Base-by-base conservation (phyloP, 2,888 invertebrate genomes). In the Scaptomyza polygonia region DNA sequence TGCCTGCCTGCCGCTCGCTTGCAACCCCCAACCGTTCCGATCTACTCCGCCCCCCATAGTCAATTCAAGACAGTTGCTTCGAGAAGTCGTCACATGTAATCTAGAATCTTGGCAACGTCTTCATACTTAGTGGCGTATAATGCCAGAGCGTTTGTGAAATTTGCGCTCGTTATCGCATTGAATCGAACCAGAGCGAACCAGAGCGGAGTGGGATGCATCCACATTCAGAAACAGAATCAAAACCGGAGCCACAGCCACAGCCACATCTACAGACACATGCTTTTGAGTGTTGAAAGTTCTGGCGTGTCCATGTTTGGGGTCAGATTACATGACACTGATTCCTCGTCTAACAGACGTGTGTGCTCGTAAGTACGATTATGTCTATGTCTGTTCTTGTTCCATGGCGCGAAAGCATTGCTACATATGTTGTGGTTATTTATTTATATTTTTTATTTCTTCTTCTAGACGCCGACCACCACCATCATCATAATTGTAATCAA, bases 251-350 rank as follows among this genome's bases (percentile, higher is more conserved):
- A n/a, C n/a, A n/a, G n/a, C n/a, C 12, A 27, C 32, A 56, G 32
- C 39, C 30, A 14, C 55, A 58, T 58, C 54, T 43, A 49, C 36
- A 64, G 63, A 71, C 58, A 56, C 55, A 66, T 58, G 49, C 48
- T 84, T 59, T 67, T 54, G 85, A 85, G 82, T 87, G 82, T 87
- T 82, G 82, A 82, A 82, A 82, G 85, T 79, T 87, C 85, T 82
- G 87, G 87, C 82, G 85, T 82, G 82, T 82, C 82, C 82, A 82
- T 87, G 82, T 87, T 86, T 85, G 82, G 79, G 82, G 82, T 82
- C 82, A 82, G 82, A 82, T 82, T 82, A 87, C 82, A 85, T 82
- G 82, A 85, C 87, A 82, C 82, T 86, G 87, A 82, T 82, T 87
- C 79, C 59, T 59, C 75, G 67, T 72, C 88, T 83, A 86, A 83